Base-by-base conservation (phyloP, 2,113 vertebrate genomes). In the Alaudala cheleensis region DNA sequence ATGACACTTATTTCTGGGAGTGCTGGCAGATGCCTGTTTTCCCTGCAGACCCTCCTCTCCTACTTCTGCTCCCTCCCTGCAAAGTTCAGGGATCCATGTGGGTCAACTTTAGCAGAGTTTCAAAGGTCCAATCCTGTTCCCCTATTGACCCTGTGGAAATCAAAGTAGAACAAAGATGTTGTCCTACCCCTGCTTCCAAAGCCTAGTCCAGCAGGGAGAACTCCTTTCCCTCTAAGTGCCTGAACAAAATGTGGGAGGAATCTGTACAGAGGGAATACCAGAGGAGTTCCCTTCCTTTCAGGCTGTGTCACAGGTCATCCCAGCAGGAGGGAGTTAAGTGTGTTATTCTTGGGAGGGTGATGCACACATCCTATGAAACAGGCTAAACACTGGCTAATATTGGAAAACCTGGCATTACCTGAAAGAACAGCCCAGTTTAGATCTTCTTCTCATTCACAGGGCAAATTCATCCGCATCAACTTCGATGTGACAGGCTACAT, bases 381-480 rank as follows among this genome's bases (percentile, higher is more conserved):
- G 44, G 9, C 23, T 74, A 42, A 76, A 80, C 12, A 54, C 12
- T 60, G 53, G 26, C 23, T 61, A 33, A 28, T 37, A 9, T 1
- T 56, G 44, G 40, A 58, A 70, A 93, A 67, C 9, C 20, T 80
- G 72, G 19, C 25, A 39, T 50, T 34, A 49, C 31, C 44, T 62
- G 67, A 64, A 81, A 61, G 40, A 95, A 58, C 22, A 86, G 58
- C 13, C 14, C 37, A 69, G 18, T 49, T 64, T 24, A 26, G 65
- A 81, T 78, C 58, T 69, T 95, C 81, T 95, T 94, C 93, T 93
- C 58, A 8, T 96, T 56, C 64, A 37, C 97, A 99, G 98, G 98
- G 98, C 71, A 99, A 99, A 90, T 99, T 99, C 95, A 99, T 99
- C 96, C 98, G 98, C 70, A 99, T 99, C 97, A 99, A 99, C 97